Base-by-base conservation (phyloP, 2,113 vertebrate genomes). In the Shinisaurus crocodilurus region DNA sequence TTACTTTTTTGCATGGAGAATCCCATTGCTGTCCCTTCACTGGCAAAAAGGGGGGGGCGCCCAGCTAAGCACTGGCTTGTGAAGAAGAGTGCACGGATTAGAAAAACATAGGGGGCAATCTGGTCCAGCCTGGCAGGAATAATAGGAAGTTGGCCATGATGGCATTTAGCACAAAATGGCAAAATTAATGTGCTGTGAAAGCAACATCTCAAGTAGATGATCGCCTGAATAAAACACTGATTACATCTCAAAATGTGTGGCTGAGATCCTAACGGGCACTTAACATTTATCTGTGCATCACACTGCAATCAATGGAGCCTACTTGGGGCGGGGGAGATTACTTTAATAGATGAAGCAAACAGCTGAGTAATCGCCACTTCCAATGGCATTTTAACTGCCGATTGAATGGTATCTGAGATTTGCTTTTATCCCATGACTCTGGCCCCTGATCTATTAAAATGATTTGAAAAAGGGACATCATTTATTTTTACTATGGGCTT, bases 401-500 rank as follows among this genome's bases (percentile, higher is more conserved):
- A n/a, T 27, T 63, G 70, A 84, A 65, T 45, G 18, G 23, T 50
- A 32, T 27, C 54, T 7, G 32, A 65, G 70, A 6, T 32, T 67
- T 45, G 34, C 57, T 50, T n/a, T n/a, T 12, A 77, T 50, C 40
- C 12, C 54, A 32, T 16, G 43, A 45, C 7, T 85, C 34, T 67
- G 37, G 45, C 75, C 54, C 29, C 1, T 32, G n/a, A 6, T 75
- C 70, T 48, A 48, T 60, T 76, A 50, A 65, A 75, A 48, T 20
- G 54, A 84, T 48, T 50, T 84, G 54, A 65, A 89, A 84, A 84
- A 34, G 43, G 85, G 80, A 60, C 25, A 74, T 16, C 45, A 48
- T 89, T 67, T 84, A n/a, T 76, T 89, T 88, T 63, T 18, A 63
- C 40, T 63, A 37, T 6, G 7, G 37, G n/a, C 40, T 89, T 83